Evolutionary conservation across 2,113 vertebrate genomes (phyloP), one percentile per base, ranked within the genome.

Genomic region (Kobus ellipsiprymnus): DNA sequence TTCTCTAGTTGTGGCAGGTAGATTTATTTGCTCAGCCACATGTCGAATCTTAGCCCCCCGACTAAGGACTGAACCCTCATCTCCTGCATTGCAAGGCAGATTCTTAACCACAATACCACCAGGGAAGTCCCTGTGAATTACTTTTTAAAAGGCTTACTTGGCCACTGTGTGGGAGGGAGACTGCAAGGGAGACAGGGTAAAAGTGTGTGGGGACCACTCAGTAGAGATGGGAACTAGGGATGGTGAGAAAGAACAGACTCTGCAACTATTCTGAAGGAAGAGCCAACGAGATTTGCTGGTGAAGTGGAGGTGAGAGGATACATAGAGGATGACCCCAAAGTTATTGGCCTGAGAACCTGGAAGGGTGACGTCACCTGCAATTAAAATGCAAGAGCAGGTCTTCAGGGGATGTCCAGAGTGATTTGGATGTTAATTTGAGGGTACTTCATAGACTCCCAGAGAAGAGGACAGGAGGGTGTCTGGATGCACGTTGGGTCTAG

Each of bases 311-410:
- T 14, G 19, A 57, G 48, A 25, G 23, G 27, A n/a, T 7, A 11
- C 6, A 0, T 74, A 0, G 1, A 44, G 52, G 44, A 33, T 25
- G 62, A 89, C 27, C 25, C 54, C 33, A 27, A 12, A 8, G 17
- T 40, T 74, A 21, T 10, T 7, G 74, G 36, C 57, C 52, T 50
- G 7, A 90, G 44, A 84, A 27, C 44, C 54, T 44, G 80, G 80
- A 84, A 84, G 27, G 52, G 44, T 6, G 10, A 19, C 0, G 0
- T 77, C 50, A 23, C 86, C 60, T 16, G 30, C 5, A 25, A 52
- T n/a, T 46, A n/a, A 74, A 84, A 21, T 6, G 27, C 17, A 46
- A 14, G 74, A 40, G 30, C 14, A 10, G 15, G n/a, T 19, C 12
- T 82, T 1, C 54, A 33, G 52, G n/a, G 13, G 60, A 10, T 40